Evolutionary conservation across 1,140 invertebrate species (phyloP), one percentile per base, ranked within the genome.

Genomic region (Drosophila sucinea): DNA sequence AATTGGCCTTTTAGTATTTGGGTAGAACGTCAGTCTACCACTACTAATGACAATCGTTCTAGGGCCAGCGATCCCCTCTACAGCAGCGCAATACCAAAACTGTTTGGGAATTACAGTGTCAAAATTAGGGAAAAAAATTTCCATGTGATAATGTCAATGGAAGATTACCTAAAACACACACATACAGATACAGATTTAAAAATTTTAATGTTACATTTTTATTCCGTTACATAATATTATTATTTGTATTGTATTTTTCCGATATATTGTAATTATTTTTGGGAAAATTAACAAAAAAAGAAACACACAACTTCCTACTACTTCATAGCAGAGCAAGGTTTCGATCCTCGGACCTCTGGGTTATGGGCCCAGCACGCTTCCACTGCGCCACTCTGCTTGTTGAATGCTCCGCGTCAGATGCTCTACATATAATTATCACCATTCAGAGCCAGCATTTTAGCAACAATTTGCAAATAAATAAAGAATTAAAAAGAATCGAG

Each of bases 341-440:
- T 97, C 96, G 96, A 97, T 97, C 96, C 95, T 96, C 96, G 95
- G 96, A 97, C 97, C 97, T 98, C 97, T 98, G 97, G 97, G 97
- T 97, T 98, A 97, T 97, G 97, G 96, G 97, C 97, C 97, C 96
- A 98, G 96, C 96, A 97, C 97, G 96, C 97, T 98, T 97, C 97
- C 96, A 96, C 96, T 97, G 96, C 96, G 96, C 97, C 97, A 97
- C 96, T 97, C 96, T 98, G 97, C 95, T 95, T 60, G 27, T 51
- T 60, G 27, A 55, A 17, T 10, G 7, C n/a, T 3, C 5, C 1
- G 1, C 5, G 27, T 4, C 33, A 25, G 17, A 72, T 35, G 38
- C 30, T n/a, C 41, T 3, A 17, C 6, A 44, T 72, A 0, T 40
- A 4, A 25, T n/a, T 58, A 40, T 4, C 29, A 11, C 29, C 4